Base-by-base conservation (phyloP, 2,797 vertebrate species). In the Sardinella longiceps region DNA sequence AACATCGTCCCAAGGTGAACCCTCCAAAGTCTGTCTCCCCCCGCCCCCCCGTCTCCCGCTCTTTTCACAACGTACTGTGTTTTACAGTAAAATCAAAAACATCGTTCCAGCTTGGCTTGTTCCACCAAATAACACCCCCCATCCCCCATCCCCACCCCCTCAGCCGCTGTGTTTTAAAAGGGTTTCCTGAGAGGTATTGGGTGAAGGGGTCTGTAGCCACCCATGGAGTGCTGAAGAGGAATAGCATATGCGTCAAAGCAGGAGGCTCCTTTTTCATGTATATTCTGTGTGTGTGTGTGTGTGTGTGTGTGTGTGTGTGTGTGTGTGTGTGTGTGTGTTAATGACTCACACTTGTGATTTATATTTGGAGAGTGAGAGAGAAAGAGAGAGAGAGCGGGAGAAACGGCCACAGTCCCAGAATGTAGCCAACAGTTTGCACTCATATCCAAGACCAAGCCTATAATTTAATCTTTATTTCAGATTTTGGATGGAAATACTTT, bases 381-480 rank as follows among this genome's bases (percentile, higher is more conserved):
- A 70, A 15, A 70, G 20, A 53, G 15, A 53, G 15, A 18, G 50
- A 53, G 50, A 53, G 15, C 23, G 7, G 25, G 58, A 60, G 60
- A 23, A 30, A 63, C 43, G 4, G 46, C 70, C 81, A 56, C 46
- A 84, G 85, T 80, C 77, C 51, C 77, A 28, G 14, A 83, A 84
- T 90, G 87, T 74, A 18, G 66, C 66, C 66, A 74, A 74, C 66
- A 74, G 66, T 86, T 85, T 74, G 63, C 86, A 84, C 87, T 89
- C 86, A 85, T 37, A 63, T 85, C 87, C 81, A 63, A 86, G 82
- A 33, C 85, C 25, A 85, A 91, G 88, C 86, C 88, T 93, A 87
- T 90, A 91, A 94, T 94, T 94, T 92, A 88, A 86, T 88, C 87
- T 89, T 91, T 91, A 91, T 92, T 92, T 90, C 89, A 89, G 87